Percentiles rank a stretch among this genome's conserved stretches.
Conservation (phyloP, 2,888 invertebrate genomes). For the Chymomyza fuscimana region DNA sequence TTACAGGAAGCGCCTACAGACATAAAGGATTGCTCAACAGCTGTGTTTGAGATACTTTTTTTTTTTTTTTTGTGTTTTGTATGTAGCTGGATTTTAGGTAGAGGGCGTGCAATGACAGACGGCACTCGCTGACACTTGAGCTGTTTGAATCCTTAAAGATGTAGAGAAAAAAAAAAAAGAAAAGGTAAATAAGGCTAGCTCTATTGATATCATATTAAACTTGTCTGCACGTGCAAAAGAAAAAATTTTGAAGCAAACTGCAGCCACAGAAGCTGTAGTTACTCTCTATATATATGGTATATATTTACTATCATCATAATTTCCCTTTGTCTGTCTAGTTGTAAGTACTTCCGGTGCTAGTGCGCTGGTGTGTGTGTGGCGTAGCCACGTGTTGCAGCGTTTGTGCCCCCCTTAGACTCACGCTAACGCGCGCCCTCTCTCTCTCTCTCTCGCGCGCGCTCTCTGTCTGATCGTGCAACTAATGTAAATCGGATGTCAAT, state of each 20-base stretch:
- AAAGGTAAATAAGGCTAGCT: neutral
- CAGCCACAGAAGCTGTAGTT: neutral
- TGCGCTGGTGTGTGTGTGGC: slow-evolving; percentile 9
- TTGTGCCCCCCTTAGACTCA: neutral
- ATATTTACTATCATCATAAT: neutral
- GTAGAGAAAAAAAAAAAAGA: neutral
- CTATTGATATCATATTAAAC: slow-evolving; percentile 65
- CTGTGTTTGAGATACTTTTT: slow-evolving; percentile 28
- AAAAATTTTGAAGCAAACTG: no score
- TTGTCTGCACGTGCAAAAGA: slow-evolving; percentile 10
- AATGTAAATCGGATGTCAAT: slow-evolving; percentile 79
- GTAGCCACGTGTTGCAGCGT: slow-evolving; percentile 13
- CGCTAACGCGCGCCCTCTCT: neutral
- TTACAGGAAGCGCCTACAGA: slow-evolving; percentile 77
- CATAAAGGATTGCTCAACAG: slow-evolving; percentile 32
- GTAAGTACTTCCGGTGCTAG: slow-evolving; percentile 58
- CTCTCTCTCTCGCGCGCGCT: slow-evolving; percentile 4
- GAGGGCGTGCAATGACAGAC: slow-evolving; percentile 35
- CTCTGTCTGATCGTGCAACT: slow-evolving; percentile 48
- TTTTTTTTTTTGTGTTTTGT: neutral
- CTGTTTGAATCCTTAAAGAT: slow-evolving; percentile 17
- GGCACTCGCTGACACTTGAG: slow-evolving; percentile 68
- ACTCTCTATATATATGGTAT: neutral
- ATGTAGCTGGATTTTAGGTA: neutral
- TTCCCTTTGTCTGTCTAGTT: slow-evolving; percentile 11